phyloP scores from a whole-genome alignment of 1,140 invertebrate species.

The Teleogryllus occipitalis region DNA sequence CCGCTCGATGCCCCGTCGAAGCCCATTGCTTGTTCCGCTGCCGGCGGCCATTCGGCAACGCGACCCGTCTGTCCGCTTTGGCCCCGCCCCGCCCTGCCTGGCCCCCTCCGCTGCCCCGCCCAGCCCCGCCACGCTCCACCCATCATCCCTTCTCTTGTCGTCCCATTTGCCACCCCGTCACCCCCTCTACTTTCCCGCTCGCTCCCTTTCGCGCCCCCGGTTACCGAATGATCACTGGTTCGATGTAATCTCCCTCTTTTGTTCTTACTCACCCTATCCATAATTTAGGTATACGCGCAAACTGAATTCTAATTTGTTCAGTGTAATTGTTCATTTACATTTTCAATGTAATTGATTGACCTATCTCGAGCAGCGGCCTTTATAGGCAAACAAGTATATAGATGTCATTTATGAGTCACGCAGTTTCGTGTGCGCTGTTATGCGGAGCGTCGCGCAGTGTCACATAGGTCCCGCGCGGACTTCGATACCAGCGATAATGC shows the following conservation, averaged over 20 bases:
- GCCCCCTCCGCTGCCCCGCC: no score
- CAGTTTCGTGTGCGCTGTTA: no score
- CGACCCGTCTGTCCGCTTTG: no score
- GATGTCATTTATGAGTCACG: neutral
- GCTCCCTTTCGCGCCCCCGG: neutral
- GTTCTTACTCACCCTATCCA: neutral
- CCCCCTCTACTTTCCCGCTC: neutral
- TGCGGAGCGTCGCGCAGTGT: no score
- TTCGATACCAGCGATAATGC: no score
- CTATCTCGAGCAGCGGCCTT: neutral
- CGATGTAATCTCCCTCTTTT: neutral
- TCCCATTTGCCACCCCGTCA: neutral
- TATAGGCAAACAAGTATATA: neutral
- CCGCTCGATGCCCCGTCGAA: no score
- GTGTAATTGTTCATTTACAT: conserved; percentile 1
- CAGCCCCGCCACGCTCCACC: neutral
- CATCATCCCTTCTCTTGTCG: no score
- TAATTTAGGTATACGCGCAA: neutral
- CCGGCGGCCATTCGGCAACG: no score
- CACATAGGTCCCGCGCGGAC: no score
- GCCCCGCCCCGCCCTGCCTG: no score
- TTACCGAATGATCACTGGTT: no score
- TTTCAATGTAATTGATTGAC: conserved; percentile 1
- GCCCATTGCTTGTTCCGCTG: no score
- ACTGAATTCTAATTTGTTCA: neutral